A percentile compares a stretch with the other conserved stretches of the same genome.
Evolutionary conservation across 1,140 invertebrate species (phyloP).

Genomic region (Brachionus rotundiformis): DNA sequence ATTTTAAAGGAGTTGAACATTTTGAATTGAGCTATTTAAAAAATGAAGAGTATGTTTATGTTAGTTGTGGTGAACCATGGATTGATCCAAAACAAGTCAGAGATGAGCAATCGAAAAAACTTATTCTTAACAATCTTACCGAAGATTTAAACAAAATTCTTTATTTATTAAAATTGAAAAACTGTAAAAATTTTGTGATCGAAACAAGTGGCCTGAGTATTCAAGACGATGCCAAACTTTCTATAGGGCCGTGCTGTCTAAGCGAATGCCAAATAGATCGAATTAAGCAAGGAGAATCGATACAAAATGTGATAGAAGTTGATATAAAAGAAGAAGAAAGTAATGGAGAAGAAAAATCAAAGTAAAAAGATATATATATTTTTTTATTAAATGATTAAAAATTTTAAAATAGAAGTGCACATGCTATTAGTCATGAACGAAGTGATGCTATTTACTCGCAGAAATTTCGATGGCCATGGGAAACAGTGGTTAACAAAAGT

Average conservation of each 20-base stretch:
- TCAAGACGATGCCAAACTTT: slow-evolving; percentile 13
- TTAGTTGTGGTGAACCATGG: slow-evolving; percentile 63
- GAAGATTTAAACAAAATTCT: slow-evolving; percentile 58
- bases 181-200: slow-evolving; percentile 30
- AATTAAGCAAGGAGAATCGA: slow-evolving; percentile 38
- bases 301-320: slow-evolving; percentile 40
- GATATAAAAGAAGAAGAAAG: not conserved
- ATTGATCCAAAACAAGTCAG: slow-evolving; percentile 59
- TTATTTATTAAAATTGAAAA: slow-evolving; percentile 50
- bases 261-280: not conserved
- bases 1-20: slow-evolving; percentile 60
- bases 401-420: slow-evolving; percentile 56
- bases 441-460: slow-evolving; percentile 57
- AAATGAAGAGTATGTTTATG: slow-evolving; percentile 60
- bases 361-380: not conserved
- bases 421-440: slow-evolving; percentile 58
- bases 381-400: too few species aligned
- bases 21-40: slow-evolving; percentile 58
- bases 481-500: slow-evolving; percentile 56
- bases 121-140: slow-evolving; percentile 58
- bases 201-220: not conserved
- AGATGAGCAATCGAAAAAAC: slow-evolving; percentile 59
- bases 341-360: not conserved
- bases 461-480: slow-evolving; percentile 63
- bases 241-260: not conserved